Percentiles rank a stretch among this genome's conserved stretches.
These are phyloP conservation scores for Oxycera nigricornis DNA, from an alignment of 2,888 invertebrate species.

Conservation along the genomic window DNA sequence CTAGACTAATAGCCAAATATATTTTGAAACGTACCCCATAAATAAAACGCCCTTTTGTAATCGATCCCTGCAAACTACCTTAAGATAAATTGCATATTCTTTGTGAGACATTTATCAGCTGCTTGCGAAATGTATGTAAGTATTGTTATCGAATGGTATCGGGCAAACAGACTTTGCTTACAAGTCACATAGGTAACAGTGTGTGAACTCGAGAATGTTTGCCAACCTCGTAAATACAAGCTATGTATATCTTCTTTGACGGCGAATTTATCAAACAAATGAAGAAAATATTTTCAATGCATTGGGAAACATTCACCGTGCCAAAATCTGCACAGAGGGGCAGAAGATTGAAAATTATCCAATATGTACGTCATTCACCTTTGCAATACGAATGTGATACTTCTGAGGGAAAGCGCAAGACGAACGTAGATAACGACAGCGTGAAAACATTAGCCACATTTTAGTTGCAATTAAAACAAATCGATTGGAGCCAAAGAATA, in stretches of 20 bases:
- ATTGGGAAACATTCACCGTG: not conserved
- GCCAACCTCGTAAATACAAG: conserved; percentile 9
- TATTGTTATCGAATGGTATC: not conserved
- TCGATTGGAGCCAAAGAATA: no score
- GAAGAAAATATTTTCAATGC: not conserved
- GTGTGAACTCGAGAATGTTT: not conserved
- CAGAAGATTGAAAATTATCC: no score
- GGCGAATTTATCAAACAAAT: conserved; percentile 16
- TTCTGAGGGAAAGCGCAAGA: no score
- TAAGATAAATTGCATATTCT: conserved; percentile 41
- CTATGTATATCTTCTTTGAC: conserved; percentile 15
- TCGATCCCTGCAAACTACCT: conserved; percentile 30
- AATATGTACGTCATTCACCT: no score
- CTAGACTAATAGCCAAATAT: conserved; percentile 43
- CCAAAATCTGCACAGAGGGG: no score
- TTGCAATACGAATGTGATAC: no score
- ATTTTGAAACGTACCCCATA: conserved; percentile 44
- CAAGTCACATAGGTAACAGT: not conserved
- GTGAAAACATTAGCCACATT: no score
- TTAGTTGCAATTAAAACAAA: no score
- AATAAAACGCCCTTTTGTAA: conserved; percentile 46
- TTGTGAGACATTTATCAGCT: conserved; percentile 22
- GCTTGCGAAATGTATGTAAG: not conserved
- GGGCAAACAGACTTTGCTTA: not conserved
- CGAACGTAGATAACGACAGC: no score